A percentile compares a stretch with the other conserved stretches of the same genome.
These are phyloP conservation scores for Lasioglossum albipes DNA, from an alignment of 1,140 invertebrate species.

Conservation along the genomic window DNA sequence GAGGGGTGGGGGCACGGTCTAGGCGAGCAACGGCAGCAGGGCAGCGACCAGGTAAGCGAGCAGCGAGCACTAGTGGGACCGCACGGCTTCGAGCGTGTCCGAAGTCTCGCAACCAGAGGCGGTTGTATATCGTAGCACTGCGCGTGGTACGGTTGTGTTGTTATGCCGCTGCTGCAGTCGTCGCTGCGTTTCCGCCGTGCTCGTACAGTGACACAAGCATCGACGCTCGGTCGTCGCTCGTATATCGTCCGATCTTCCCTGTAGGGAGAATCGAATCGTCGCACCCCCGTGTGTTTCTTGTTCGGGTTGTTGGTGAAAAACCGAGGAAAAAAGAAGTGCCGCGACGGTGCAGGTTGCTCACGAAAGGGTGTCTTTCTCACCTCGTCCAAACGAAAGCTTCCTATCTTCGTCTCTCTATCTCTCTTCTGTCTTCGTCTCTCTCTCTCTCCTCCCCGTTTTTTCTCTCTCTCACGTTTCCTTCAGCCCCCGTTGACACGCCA, in stretches of 20 bases:
- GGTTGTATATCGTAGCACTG: conserved; percentile 59
- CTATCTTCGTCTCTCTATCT: no score
- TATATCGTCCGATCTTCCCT: no score
- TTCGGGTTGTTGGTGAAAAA: neutral
- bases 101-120: conserved; percentile 54
- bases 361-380: neutral
- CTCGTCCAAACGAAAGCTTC: neutral
- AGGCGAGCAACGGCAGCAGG: conserved; percentile 69
- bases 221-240: no score
- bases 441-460: neutral
- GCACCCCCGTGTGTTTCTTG: no score
- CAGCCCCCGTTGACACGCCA: conserved; percentile 20
- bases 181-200: conserved; percentile 43
- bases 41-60: conserved; percentile 75
- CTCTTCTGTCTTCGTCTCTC: neutral
- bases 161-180: conserved; percentile 52
- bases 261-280: no score
- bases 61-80: conserved; percentile 75
- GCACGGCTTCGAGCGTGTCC: conserved; percentile 62
- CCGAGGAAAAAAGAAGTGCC: neutral
- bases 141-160: conserved; percentile 63
- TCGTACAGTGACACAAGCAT: conserved; percentile 16
- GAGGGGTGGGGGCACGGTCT: conserved; percentile 74
- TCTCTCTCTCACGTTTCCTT: neutral
- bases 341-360: conserved; percentile 15